Base-by-base conservation (phyloP, 2,888 invertebrate species). In the Chymomyza procnemis region DNA sequence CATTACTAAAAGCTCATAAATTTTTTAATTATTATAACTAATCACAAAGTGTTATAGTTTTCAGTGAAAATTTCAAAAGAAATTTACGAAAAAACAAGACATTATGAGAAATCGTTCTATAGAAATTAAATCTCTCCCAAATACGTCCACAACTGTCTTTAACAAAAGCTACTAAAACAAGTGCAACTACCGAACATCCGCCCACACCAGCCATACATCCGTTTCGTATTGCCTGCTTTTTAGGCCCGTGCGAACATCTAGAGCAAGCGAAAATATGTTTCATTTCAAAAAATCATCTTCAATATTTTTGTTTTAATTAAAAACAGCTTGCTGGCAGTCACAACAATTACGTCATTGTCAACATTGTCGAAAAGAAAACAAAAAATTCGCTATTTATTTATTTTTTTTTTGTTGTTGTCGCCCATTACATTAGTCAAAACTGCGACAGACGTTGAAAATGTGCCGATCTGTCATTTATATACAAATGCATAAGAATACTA, bases 281-380 rank as follows among this genome's bases (percentile, higher is more conserved):
- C 12, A 41, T 55, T n/a, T 26, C 8, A 19, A 22, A 22, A 21
- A 26, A 9, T 21, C 26, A 41, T 41, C 12, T 41, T 5, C 34
- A 41, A 41, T 41, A 41, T 41, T 4, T 55, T 22, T 22, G n/a
- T 22, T 22, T 46, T 57, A 34, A 30, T 12, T 58, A 21, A 19
- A n/a, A 21, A 47, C 48, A 56, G 16, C 30, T 56, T 50, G 16
- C 18, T 30, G 4, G 16, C 50, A 21, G 52, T 41, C 48, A 48
- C 21, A 57, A n/a, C 50, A 61, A 70, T 71, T 65, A 75, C 78
- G 76, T 76, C 79, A 76, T 66, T 64, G 21, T n/a, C 57, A 50
- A 21, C 57, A 71, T 52, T 52, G 48, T 47, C 19, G 47, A 64
- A 19, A 58, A 58, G 21, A 54, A 26, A 26, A 26, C 26, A 26